Conservation (phyloP, 2,888 invertebrate genomes). For the Phortica okadai region DNA sequence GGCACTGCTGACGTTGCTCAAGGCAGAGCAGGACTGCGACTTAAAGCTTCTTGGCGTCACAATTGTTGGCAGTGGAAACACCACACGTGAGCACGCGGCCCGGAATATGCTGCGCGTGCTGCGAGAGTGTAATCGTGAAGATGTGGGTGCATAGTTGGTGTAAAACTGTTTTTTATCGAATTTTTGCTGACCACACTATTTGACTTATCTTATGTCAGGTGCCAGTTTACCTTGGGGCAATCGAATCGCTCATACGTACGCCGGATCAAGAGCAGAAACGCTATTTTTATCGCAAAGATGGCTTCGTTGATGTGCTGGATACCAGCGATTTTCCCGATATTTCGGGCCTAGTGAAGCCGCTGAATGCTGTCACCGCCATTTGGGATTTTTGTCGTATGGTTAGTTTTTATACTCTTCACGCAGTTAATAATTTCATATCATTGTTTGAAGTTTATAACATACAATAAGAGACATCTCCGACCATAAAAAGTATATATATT, state of each 20-base stretch:
- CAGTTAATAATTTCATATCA: neutral
- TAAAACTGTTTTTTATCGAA: too few relatives aligned
- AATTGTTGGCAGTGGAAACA: constrained; percentile 84
- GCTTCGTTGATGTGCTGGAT: constrained; percentile 81
- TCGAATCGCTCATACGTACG: constrained; percentile 74
- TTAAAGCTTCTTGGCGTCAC: constrained; percentile 82
- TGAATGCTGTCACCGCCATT: constrained; percentile 81
- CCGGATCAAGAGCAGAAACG: constrained; percentile 69
- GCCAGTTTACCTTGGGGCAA: constrained; percentile 83
- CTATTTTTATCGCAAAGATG: constrained; percentile 83
- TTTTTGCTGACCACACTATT: too few relatives aligned
- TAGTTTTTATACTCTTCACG: constrained; percentile 36
- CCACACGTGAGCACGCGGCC: constrained; percentile 82
- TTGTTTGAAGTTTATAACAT: too few relatives aligned
- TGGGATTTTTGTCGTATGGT: constrained; percentile 80
- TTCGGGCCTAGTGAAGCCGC: constrained; percentile 76
- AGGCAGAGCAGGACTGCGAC: constrained; percentile 75
- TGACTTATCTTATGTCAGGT: too few relatives aligned
- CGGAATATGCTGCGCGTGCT: constrained; percentile 84
- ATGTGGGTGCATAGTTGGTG: constrained; percentile 60
- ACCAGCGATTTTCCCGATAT: constrained; percentile 75
- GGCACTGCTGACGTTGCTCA: constrained; percentile 79
- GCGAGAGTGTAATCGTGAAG: constrained; percentile 74
- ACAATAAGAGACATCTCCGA: too few relatives aligned
- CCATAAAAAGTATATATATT: too few relatives aligned